A percentile compares a stretch with the other conserved stretches of the same genome.
Evolutionary conservation across 2,797 vertebrate species (phyloP).

Genomic region (Oreonectes daqikongensis): DNA sequence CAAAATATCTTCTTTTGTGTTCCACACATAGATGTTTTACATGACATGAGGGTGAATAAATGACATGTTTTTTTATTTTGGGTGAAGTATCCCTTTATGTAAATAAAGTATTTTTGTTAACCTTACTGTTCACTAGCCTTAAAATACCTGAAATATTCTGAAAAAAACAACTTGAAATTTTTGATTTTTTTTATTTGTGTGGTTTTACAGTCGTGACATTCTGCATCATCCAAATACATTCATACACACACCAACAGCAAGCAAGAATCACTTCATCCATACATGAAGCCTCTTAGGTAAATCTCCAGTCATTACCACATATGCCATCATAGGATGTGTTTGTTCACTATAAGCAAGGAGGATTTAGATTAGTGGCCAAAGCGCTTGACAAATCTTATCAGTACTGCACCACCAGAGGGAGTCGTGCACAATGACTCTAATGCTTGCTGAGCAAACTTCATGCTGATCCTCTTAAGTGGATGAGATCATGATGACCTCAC

Average conservation of each 20-base stretch:
- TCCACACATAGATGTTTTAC: too few relatives aligned
- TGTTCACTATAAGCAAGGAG: constrained; percentile 20
- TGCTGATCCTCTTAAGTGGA: constrained; percentile 51
- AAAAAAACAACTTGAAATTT: too few relatives aligned
- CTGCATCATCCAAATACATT: not conserved
- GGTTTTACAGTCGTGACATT: not conserved
- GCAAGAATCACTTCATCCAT: constrained; percentile 27
- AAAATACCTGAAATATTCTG: too few relatives aligned
- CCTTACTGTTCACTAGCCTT: too few relatives aligned
- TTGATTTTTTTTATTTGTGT: too few relatives aligned
- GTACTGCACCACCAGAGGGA: constrained; percentile 38
- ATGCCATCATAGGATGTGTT: constrained; percentile 35
- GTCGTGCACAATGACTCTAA: not conserved
- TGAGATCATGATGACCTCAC: constrained; percentile 42
- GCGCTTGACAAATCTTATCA: constrained; percentile 18
- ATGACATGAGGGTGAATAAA: too few relatives aligned
- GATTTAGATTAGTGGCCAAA: constrained; percentile 34
- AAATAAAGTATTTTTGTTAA: too few relatives aligned
- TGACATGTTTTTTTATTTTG: too few relatives aligned
- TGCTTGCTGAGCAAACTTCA: not conserved
- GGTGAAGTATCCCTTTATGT: too few relatives aligned
- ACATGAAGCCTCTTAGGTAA: constrained; percentile 25
- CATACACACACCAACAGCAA: not conserved
- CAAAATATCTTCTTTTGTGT: too few relatives aligned
- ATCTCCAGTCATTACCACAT: constrained; percentile 25